Base-by-base conservation (phyloP, 1,140 invertebrate species). In the Lycorma delicatula region DNA sequence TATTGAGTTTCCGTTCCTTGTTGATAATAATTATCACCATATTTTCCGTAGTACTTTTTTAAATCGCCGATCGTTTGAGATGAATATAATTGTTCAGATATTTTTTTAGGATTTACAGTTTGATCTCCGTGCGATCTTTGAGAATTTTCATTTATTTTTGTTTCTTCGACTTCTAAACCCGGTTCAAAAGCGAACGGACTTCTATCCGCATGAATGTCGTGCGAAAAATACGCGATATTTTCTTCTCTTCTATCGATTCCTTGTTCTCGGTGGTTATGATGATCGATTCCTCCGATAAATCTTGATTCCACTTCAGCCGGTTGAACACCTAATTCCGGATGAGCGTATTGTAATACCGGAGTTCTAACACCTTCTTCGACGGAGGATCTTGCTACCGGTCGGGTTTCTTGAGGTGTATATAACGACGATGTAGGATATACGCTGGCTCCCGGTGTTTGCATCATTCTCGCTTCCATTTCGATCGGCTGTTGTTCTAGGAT, bases 331-430 rank as follows among this genome's bases (percentile, higher is more conserved):
- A 87, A 67, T 62, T 88, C 86, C 0, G 86, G 86, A 68, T 88
- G 85, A 5, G 85, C 85, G 62, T 88, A 88, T 61, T 87, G 84
- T 1, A 87, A 71, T 3, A 88, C 83, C 0, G 86, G 86, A 18
- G 83, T 81, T 47, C 85, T 72, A 0, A 81, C 81, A 36, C 82
- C 83, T 62, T 85, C 79, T 63, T 84, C 85, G 54, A 85, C 77
- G 1, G 72, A 75, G 0, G 78, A 70, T 52, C 62, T 58, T 13
- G 60, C 59, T 0, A 76, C 72, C 0, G 77, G 31, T 68, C 71
- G 31, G 70, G 71, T 28, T 70, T 67, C 27, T 49, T 77, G 76
- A 0, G 79, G 74, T 0, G 72, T 73, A 61, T 86, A 86, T 55
- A 81, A 70, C 2, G 76, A 68, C 0, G 83, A 84, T 28, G 79